Percentiles rank a stretch among this genome's conserved stretches.
These are phyloP conservation scores for Scaptomyza tumidula DNA, from an alignment of 2,888 invertebrate genomes.

Conservation along the genomic window DNA sequence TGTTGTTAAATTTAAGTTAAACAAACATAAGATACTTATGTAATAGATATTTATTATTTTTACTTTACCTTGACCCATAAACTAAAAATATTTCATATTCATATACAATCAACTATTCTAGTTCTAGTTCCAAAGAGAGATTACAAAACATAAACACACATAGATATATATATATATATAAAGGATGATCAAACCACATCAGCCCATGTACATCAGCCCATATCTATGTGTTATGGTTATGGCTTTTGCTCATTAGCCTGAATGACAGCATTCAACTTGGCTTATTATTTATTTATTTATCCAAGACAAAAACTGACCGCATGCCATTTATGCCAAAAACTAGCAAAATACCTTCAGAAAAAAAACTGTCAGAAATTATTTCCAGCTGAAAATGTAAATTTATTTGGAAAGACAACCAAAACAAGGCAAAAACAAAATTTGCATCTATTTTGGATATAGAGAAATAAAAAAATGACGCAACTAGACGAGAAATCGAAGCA, in stretches of 20 bases:
- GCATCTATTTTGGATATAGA: conserved; percentile 44
- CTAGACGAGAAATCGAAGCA: conserved; percentile 31
- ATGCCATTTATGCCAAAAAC: conserved; percentile 29
- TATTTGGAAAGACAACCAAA: conserved; percentile 28
- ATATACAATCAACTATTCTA: too few species aligned
- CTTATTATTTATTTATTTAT: conserved; percentile 46
- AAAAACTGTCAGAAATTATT: conserved; percentile 30
- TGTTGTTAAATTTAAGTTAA: not conserved
- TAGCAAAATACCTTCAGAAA: conserved; percentile 28
- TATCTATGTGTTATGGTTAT: conserved; percentile 26
- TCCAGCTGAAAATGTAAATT: conserved; percentile 47
- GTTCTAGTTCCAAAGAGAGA: too few species aligned
- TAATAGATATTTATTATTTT: not conserved
- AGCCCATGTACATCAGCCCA: too few species aligned
- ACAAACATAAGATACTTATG: not conserved
- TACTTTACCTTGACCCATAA: not conserved
- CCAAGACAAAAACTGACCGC: conserved; percentile 36
- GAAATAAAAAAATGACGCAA: conserved; percentile 52
- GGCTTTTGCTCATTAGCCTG: conserved; percentile 48
- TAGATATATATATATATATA: not conserved
- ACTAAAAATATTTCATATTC: not conserved
- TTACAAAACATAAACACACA: too few species aligned
- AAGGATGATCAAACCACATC: conserved; percentile 26
- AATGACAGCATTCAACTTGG: conserved; percentile 34
- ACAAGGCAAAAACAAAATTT: conserved; percentile 38